Base-by-base conservation (phyloP, 2,888 invertebrate genomes). In the Disparrhopalites patrizii region DNA sequence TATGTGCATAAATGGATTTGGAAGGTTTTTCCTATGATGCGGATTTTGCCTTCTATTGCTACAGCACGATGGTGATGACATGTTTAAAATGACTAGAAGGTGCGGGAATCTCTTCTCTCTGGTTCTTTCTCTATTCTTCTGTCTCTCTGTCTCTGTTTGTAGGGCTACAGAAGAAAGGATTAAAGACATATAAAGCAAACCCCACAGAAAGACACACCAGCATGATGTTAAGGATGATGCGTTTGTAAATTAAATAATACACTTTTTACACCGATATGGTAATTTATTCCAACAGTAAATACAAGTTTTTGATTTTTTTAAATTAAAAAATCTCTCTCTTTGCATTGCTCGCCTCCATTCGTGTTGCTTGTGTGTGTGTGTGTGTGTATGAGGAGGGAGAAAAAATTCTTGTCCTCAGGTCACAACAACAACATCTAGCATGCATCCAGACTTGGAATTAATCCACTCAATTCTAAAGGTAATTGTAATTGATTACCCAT, bases 241-340 rank as follows among this genome's bases (percentile, higher is more conserved):
- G n/a, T 25, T 47, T 47, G 43, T 31, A 55, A 61, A 61, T 61
- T 61, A 61, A 61, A 61, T 61, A 33, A 61, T 61, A 61, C 61
- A 61, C 61, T 38, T 61, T 47, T 36, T 38, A 61, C 25, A 51
- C 50, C 50, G 52, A 51, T n/a, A n/a, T 61, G 61, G 61, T 61
- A 61, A 61, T 61, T 61, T 61, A 61, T 61, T 61, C 61, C 36
- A 50, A 61, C 50, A 61, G 51, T 51, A 61, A 61, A 61, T 51
- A 61, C 36, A 47, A 50, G 51, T 36, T 61, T n/a, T 61, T 38
- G 47, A 25, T 61, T n/a, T n/a, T n/a, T n/a, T 61, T 61, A 61
- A 61, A 61, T 61, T 61, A 61, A 61, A 61, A n/a, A 61, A 60
- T 20, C 60, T 33, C 51, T 61, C 52, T 52, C 50, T 25, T 40